phyloP scores from a whole-genome alignment of 2,113 vertebrate genomes.

The Atlantisia rogersi region DNA sequence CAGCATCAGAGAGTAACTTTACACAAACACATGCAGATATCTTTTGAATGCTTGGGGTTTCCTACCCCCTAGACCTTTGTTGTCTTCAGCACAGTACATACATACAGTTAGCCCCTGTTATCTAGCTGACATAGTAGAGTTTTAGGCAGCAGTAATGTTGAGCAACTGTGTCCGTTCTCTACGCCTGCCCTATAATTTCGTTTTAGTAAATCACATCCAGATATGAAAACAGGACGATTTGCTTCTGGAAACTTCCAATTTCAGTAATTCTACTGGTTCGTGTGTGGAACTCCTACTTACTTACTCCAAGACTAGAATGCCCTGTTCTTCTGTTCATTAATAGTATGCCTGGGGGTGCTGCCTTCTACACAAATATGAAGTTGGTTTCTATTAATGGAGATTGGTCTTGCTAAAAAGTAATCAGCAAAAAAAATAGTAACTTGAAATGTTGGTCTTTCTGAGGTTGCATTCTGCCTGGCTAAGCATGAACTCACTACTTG shows the following conservation, averaged over 20 bases:
- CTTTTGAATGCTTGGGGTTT: background rate
- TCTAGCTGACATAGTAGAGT: no score
- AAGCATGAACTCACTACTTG: background rate
- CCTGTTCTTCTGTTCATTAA: background rate
- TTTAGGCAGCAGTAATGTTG: background rate
- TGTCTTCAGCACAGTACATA: background rate
- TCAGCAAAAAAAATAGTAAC: background rate
- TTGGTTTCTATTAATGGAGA: background rate
- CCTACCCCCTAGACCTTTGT: background rate
- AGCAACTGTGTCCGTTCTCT: background rate
- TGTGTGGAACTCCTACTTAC: background rate
- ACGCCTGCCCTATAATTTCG: background rate
- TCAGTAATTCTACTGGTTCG: background rate
- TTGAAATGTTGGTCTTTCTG: background rate
- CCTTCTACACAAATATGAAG: background rate
- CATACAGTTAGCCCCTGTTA: background rate
- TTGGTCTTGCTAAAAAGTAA: background rate
- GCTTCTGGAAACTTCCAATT: background rate
- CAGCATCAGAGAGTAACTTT: background rate
- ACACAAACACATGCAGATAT: background rate
- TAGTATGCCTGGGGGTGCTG: background rate
- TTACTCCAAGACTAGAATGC: background rate
- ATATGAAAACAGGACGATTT: background rate
- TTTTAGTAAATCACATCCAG: background rate
- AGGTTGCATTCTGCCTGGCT: background rate